A percentile compares a stretch with the other conserved stretches of the same genome.
Evolutionary conservation across 2,888 invertebrate genomes (phyloP).

Genomic region (Drosophila sordidula): DNA sequence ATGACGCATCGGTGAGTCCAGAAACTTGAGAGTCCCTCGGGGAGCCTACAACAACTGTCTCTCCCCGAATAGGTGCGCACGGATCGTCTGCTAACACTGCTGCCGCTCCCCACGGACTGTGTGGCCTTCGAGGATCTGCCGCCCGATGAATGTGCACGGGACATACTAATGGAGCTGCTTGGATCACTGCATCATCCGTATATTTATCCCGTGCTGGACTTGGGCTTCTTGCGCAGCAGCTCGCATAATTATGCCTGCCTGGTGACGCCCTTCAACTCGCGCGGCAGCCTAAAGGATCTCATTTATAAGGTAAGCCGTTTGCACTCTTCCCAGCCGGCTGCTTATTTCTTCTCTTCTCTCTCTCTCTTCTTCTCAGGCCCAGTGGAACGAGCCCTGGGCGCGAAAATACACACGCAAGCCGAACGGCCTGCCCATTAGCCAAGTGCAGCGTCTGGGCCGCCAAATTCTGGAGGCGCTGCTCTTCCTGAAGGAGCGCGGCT

Average conservation of each 20-base stretch:
- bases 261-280: constrained; percentile 92
- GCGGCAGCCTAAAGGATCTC: constrained; percentile 95
- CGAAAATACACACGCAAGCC: constrained; percentile 90
- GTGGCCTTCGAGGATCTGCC: constrained; percentile 85
- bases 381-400: constrained; percentile 92
- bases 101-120: constrained; percentile 85
- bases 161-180: constrained; percentile 92
- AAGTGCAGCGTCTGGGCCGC: constrained; percentile 94
- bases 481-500: constrained; percentile 93
- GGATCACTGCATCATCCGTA: constrained; percentile 96
- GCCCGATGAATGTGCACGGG: constrained; percentile 88
- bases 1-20: constrained; percentile 90
- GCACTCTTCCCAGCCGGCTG: constrained; percentile 31
- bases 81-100: constrained; percentile 85
- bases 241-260: constrained; percentile 89
- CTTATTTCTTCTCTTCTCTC: neutral
- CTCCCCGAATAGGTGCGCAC: constrained; percentile 83
- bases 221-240: constrained; percentile 89
- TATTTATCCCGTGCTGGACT: constrained; percentile 94
- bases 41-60: neutral
- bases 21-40: neutral
- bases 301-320: constrained; percentile 91
- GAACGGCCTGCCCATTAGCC: constrained; percentile 90
- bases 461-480: constrained; percentile 94
- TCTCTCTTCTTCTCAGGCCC: constrained; percentile 86